Conservation (phyloP, 2,113 vertebrate genomes). For the Herpailurus yagouaroundi region DNA sequence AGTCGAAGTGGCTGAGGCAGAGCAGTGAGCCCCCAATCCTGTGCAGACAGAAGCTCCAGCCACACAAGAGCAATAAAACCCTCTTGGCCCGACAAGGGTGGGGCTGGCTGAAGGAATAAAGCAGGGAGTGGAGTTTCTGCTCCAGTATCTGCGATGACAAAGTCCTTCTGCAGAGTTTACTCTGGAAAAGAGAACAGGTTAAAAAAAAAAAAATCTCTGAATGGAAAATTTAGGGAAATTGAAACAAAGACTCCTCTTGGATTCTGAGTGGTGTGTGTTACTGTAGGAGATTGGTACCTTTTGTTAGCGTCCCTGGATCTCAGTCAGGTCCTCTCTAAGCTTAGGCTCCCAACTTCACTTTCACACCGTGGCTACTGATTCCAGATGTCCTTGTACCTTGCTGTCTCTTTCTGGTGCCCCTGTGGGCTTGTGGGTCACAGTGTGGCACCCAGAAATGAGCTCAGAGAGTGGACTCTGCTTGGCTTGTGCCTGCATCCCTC, state of each 20-base stretch:
- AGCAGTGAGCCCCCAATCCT: neutral
- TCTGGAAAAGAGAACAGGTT: constrained; percentile 65
- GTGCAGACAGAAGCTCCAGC: neutral
- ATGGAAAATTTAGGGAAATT: constrained; percentile 71
- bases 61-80: accelerated
- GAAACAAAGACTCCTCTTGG: constrained; percentile 52
- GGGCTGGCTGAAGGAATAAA: neutral
- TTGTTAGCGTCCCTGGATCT: constrained; percentile 13
- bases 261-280: constrained; percentile 25
- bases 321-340: neutral
- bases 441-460: neutral
- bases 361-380: neutral
- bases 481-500: accelerated
- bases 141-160: constrained; percentile 46
- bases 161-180: constrained; percentile 61
- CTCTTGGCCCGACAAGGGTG: neutral
- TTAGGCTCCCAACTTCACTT: neutral
- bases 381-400: neutral
- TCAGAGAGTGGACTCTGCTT: neutral
- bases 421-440: neutral
- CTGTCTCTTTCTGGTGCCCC: neutral
- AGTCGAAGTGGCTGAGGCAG: neutral
- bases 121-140: constrained; percentile 50
- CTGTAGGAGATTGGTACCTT: neutral
- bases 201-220: neutral